Conservation (phyloP, 2,113 vertebrate genomes). For the Caloenas nicobarica region DNA sequence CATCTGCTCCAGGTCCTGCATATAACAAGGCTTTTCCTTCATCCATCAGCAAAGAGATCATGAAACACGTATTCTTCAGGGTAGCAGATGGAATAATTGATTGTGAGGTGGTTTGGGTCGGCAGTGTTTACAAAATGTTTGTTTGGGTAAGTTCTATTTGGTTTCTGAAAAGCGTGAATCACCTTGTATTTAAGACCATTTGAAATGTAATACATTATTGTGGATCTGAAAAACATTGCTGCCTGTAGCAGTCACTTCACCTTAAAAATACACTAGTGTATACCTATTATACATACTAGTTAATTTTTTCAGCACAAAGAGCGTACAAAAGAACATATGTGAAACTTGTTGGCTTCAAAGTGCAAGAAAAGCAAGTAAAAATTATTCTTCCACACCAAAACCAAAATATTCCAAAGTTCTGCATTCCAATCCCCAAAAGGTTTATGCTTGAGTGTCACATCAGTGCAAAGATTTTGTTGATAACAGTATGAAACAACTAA, state of each 20-base stretch:
- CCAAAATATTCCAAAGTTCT: not conserved
- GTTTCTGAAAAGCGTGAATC: not conserved
- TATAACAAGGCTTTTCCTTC: not conserved
- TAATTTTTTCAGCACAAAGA: not conserved
- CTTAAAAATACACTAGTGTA: not conserved
- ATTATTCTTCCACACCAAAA: not conserved
- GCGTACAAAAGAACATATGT: accelerated
- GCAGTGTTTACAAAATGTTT: not conserved
- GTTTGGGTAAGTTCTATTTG: not conserved
- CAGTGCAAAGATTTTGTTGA: not conserved
- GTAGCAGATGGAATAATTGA: not conserved
- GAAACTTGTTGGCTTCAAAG: not conserved
- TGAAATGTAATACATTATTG: not conserved
- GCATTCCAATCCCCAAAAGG: not conserved
- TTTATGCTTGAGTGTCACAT: not conserved
- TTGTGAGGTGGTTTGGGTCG: not conserved
- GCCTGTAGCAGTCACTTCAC: not conserved
- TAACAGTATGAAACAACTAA: not conserved
- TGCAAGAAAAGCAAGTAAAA: not conserved
- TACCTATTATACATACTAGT: not conserved
- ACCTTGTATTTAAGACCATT: not conserved
- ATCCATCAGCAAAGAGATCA: not conserved
- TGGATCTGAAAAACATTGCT: not conserved
- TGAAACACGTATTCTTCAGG: not conserved
- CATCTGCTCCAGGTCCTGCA: not conserved